Conservation (phyloP, 2,113 vertebrate species). For the Apteryx owenii region DNA sequence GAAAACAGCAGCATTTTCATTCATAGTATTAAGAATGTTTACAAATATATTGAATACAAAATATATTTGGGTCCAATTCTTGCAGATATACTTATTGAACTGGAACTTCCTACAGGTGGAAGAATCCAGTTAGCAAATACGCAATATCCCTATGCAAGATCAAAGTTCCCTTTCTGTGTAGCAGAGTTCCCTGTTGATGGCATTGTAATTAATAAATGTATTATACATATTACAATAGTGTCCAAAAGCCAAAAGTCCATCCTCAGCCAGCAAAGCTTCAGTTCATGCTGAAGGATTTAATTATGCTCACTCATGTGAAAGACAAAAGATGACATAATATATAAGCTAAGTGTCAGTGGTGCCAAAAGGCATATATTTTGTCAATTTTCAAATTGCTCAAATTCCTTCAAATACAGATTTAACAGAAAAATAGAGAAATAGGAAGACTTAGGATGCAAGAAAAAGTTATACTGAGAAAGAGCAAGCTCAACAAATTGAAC, state of each 20-base stretch:
- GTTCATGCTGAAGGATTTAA: background rate
- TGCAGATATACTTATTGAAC: background rate
- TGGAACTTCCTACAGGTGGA: background rate
- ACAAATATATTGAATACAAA: background rate
- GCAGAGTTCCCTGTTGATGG: background rate
- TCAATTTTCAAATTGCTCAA: background rate
- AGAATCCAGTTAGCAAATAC: background rate
- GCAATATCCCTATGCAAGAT: background rate
- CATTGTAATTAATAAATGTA: background rate
- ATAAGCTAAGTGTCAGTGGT: background rate
- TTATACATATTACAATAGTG: fast-evolving
- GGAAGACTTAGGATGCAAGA: background rate
- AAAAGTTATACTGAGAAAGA: background rate
- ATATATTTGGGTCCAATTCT: background rate
- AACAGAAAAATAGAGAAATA: background rate
- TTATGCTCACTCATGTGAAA: background rate
- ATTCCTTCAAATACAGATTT: background rate
- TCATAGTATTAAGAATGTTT: background rate
- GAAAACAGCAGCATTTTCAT: background rate
- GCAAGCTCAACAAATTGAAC: background rate
- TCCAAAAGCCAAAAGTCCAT: background rate
- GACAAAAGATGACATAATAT: background rate
- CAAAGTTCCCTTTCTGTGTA: background rate
- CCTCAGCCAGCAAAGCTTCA: background rate
- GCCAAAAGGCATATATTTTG: background rate